Evolutionary conservation across 92 coral and sea anemone genomes (phyloP), one percentile per base, ranked within the genome.

Genomic region (Phenganax subtilis): DNA sequence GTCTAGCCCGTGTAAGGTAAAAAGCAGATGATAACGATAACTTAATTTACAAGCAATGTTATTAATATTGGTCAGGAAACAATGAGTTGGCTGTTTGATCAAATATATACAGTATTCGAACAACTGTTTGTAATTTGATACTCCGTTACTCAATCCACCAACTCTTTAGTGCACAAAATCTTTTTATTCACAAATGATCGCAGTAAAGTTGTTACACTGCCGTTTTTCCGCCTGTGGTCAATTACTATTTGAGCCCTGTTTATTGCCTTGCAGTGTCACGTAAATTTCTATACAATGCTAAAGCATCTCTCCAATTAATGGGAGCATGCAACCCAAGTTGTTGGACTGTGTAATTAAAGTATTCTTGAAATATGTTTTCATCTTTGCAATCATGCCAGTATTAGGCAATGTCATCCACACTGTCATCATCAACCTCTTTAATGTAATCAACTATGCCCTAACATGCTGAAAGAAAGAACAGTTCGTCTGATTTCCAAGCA

Each of bases 271-370:
- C 78, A 73, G 11, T 73, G 16, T 73, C 25, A 54, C 78, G 51
- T 20, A 73, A 53, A 73, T 73, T 17, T 20, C 53, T 15, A n/a
- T 75, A 75, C 58, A 75, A 54, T 6, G 16, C 59, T 10, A 75
- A 47, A 75, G 64, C 80, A 15, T 75, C 64, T 75, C 80, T 75
- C 80, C 80, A 75, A 75, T 15, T 55, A 25, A 51, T 75, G 16
- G 80, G 12, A 12, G 8, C 44, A 15, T 65, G 17, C 3, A 75
- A 56, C 16, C 28, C 59, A 14, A 75, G 55, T 56, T 75, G 60
- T 54, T 75, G 27, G 1, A 29, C 37, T 54, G 12, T 29, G 25
- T 12, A 27, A 6, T 75, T 6, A 11, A 75, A 75, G 28, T 75
- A 75, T 75, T 75, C 65, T 47, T 75, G 80, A 20, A 54, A 8